Conservation (phyloP, 2,113 vertebrate genomes). For the Irena cyanogastra region DNA sequence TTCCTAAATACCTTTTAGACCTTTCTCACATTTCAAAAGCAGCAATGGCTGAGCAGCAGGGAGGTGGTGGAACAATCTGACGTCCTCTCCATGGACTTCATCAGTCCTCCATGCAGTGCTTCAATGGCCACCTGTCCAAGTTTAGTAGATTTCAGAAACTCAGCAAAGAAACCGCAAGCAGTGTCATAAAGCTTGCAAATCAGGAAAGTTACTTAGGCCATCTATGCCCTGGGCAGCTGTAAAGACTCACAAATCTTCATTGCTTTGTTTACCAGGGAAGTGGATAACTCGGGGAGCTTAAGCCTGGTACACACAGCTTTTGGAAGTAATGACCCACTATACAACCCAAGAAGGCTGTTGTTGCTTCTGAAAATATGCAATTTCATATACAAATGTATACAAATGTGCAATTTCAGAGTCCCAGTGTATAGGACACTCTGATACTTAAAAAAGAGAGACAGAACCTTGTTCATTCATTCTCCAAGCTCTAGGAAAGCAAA, state of each 20-base stretch:
- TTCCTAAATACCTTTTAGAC: background rate
- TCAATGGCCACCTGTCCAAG: background rate
- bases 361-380: background rate
- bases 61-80: background rate
- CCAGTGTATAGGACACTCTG: background rate
- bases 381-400: no score
- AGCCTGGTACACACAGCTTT: background rate
- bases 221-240: background rate
- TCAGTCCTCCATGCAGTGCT: background rate
- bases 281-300: background rate
- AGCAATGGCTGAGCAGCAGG: fast-evolving
- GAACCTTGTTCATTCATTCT: background rate
- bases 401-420: background rate
- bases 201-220: background rate
- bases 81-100: background rate
- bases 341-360: background rate
- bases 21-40: background rate
- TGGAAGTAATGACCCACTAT: background rate
- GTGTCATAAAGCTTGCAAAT: background rate
- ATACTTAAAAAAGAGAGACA: background rate
- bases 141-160: background rate
- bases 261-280: background rate
- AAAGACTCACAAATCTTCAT: background rate
- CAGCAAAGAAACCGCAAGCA: background rate
- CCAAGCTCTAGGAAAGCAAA: background rate